Evolutionary conservation across 2,797 vertebrate genomes (phyloP).

Genomic region (Clarias platycephalus): DNA sequence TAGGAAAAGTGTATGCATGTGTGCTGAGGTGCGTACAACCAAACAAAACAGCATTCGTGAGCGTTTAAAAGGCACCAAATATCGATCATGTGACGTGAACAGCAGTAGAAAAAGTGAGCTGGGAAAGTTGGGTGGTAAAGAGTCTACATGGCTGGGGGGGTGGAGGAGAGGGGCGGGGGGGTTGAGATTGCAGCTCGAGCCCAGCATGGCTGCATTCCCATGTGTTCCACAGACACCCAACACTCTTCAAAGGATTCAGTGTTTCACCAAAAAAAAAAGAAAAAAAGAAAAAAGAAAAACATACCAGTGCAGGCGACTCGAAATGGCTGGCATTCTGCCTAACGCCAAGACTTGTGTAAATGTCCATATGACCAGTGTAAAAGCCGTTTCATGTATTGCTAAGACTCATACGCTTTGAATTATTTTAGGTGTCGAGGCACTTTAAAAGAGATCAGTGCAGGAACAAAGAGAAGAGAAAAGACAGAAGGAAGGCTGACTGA

Average conservation of each 20-base stretch:
- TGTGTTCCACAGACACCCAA: constrained; percentile 61
- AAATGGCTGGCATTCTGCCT: constrained; percentile 28
- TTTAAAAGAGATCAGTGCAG: not conserved
- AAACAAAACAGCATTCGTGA: constrained; percentile 1
- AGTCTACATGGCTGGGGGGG: constrained; percentile 61
- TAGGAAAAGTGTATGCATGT: constrained; percentile 16
- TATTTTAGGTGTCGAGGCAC: constrained; percentile 24
- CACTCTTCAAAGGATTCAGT: constrained; percentile 61
- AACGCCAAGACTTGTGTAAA: constrained; percentile 9
- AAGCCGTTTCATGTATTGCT: constrained; percentile 30
- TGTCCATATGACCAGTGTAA: constrained; percentile 36
- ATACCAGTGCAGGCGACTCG: constrained; percentile 38
- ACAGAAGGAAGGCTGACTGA: not conserved
- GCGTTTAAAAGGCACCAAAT: not conserved
- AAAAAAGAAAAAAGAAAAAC: constrained; percentile 32
- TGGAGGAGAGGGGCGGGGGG: constrained; percentile 32
- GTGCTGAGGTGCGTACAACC: not conserved
- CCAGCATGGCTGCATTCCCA: constrained; percentile 59
- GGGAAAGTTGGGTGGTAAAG: constrained; percentile 1
- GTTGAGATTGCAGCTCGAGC: constrained; percentile 57
- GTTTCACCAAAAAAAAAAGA: constrained; percentile 35
- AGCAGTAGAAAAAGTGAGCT: not conserved
- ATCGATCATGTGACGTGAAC: not conserved
- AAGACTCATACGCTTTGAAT: constrained; percentile 16
- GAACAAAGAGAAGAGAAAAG: not conserved